Evolutionary conservation across 1,140 invertebrate genomes (phyloP), one percentile per base, ranked within the genome.

Genomic region (Mya arenaria): DNA sequence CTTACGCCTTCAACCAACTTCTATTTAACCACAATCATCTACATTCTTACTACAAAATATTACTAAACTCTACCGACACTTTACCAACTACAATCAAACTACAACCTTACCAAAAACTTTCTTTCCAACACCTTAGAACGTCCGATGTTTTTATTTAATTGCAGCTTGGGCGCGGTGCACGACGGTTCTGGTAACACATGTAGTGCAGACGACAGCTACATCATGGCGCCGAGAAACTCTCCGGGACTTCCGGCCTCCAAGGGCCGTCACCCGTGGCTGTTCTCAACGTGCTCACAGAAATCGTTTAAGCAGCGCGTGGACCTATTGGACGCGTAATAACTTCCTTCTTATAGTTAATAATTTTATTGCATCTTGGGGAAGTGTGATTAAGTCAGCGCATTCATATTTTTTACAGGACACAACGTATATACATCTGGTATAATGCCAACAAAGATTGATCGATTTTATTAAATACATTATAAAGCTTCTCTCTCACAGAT

Each of bases 181-280:
- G 90, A 91, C 63, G 88, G 89, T 1, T 58, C 63, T 8, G 79
- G 69, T 0, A 90, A 91, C 84, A 56, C 60, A 0, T 91, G 90
- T 77, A 63, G 36, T 0, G 55, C 60, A 0, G 37, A 48, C 6
- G 87, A 90, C 28, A 85, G 86, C 1, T 90, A 83, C 77, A 86
- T 91, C 63, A 91, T 91, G 90, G 85, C 90, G 0, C 65, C 84
- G 10, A 72, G 74, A 0, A 84, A 82, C 13, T 56, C 56, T 37
- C 58, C 44, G 2, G 13, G 36, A 10, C 83, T 69, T 4, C 60
- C 71, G 0, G 15, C 34, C 25, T 17, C 25, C 48, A 88, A 68
- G 17, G 56, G 58, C 19, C 34, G 60, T 15, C 84, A 91, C 78
- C 87, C 87, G 0, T 91, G 87, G 88, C 73, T 56, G 10, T 91